These are phyloP conservation scores for Temnothorax ravouxi DNA, from an alignment of 2,888 invertebrate genomes.

Conservation along the genomic window DNA sequence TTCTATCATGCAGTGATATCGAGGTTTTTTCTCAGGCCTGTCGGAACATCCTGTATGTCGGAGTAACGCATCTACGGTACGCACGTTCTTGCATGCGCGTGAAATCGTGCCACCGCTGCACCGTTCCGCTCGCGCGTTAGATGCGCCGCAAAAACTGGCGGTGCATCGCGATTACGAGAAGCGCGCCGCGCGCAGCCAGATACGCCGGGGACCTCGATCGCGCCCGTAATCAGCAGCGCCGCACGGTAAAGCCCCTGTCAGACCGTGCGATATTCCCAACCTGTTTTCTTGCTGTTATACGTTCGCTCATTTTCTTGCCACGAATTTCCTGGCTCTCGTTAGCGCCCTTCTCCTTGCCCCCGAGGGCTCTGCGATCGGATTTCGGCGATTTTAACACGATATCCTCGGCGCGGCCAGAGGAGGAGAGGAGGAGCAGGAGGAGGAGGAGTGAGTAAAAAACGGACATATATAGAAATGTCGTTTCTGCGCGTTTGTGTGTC, in stretches of 20 bases:
- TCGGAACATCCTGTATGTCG: slow-evolving; percentile 32
- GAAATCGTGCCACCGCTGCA: slow-evolving; percentile 62
- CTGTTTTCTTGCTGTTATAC: slow-evolving; percentile 33
- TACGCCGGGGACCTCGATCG: slow-evolving; percentile 64
- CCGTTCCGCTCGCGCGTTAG: slow-evolving; percentile 41
- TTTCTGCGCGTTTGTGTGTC: background rate
- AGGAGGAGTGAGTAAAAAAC: background rate
- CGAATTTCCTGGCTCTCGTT: slow-evolving; percentile 38
- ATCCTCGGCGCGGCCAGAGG: background rate
- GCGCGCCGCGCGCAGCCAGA: slow-evolving; percentile 40
- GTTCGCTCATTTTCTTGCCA: slow-evolving; percentile 44
- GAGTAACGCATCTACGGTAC: slow-evolving; percentile 50
- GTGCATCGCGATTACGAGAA: slow-evolving; percentile 56
- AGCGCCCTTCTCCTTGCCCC: slow-evolving; percentile 2
- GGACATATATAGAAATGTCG: background rate
- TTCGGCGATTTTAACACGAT: slow-evolving; percentile 13
- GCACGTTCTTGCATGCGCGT: slow-evolving; percentile 54
- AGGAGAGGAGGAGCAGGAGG: too few species aligned
- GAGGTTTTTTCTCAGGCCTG: background rate
- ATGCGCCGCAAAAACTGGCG: slow-evolving; percentile 66
- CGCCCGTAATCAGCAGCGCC: slow-evolving; percentile 56
- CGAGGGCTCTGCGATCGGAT: slow-evolving; percentile 22
- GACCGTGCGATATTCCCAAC: slow-evolving; percentile 47
- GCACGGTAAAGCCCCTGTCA: slow-evolving; percentile 51
- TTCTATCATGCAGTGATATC: background rate